phyloP scores from a whole-genome alignment of 2,888 invertebrate genomes.

The Watsonalla binaria region DNA sequence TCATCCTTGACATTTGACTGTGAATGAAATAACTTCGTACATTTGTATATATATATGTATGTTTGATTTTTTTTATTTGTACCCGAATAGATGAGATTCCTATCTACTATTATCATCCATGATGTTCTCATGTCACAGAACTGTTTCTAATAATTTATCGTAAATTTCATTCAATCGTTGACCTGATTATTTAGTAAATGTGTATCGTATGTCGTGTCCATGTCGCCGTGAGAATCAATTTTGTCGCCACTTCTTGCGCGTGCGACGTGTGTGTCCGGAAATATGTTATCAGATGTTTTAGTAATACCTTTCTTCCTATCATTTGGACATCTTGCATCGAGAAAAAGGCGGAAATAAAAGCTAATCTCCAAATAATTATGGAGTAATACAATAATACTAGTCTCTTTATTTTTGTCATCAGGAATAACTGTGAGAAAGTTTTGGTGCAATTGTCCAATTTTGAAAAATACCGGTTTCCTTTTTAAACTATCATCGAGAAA shows the following conservation, averaged over 20 bases:
- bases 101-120: too few relatives aligned
- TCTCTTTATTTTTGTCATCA: slow-evolving; percentile 34
- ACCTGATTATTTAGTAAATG: too few relatives aligned
- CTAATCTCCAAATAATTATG: slow-evolving; percentile 59
- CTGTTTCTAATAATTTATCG: too few relatives aligned
- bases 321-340: slow-evolving; percentile 27
- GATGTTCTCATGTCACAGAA: too few relatives aligned
- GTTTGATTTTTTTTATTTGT: too few relatives aligned
- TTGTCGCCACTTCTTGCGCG: slow-evolving; percentile 2
- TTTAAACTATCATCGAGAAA: background rate
- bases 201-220: slow-evolving; percentile 1
- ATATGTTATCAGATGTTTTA: slow-evolving; percentile 31
- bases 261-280: slow-evolving; percentile 61
- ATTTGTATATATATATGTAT: too few relatives aligned
- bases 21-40: too few relatives aligned
- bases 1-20: too few relatives aligned
- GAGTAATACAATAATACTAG: slow-evolving; percentile 24
- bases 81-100: too few relatives aligned
- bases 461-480: background rate
- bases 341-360: slow-evolving; percentile 33
- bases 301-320: slow-evolving; percentile 50
- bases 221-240: background rate
- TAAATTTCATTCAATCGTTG: too few relatives aligned
- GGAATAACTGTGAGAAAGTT: slow-evolving; percentile 55
- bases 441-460: background rate